Evolutionary conservation across 2,113 vertebrate genomes (phyloP), one percentile per base, ranked within the genome.

Genomic region (Abramis brama): DNA sequence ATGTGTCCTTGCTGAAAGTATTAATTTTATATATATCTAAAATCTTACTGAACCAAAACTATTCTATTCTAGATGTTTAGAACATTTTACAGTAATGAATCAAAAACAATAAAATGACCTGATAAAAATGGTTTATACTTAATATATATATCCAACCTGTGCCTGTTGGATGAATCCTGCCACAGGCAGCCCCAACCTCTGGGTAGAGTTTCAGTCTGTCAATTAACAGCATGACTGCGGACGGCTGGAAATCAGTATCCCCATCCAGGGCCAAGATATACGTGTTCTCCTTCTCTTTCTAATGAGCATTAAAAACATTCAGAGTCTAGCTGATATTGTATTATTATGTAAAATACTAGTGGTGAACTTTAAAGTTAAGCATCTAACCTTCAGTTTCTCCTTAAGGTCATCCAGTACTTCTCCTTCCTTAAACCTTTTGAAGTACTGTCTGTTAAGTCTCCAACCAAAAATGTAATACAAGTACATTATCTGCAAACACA

Each of bases 121-220:
- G 52, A 55, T 55, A 55, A 57, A 6, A 21, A 21, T 57, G 52
- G 52, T 21, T 55, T 55, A 6, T 57, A 55, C 52, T 19, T 55
- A 19, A 45, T 9, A 21, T 21, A 57, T 21, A 12, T 21, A 8
- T 81, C 21, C 2, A 23, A 95, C 94, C 95, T 89, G 92, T 88
- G 80, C 95, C 95, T 1, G 94, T 95, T 7, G 95, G 95, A 86
- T 95, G 94, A 77, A 95, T 95, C 89, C 94, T 91, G 66, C 95
- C 95, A 86, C 94, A 95, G 0, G 91, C 95, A 8, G 95, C 94
- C 3, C 94, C 94, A 0, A 95, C 94, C 1, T 76, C 77, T 7
- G 94, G 92, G 66, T 95, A 95, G 82, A 90, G 89, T 82, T 85
- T 94, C 21, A 95, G 87, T 21, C 94, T 92, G 57, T 95, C 94